These are phyloP conservation scores for Syngnathus scovelli DNA, from an alignment of 2,113 vertebrate genomes.

Conservation along the genomic window DNA sequence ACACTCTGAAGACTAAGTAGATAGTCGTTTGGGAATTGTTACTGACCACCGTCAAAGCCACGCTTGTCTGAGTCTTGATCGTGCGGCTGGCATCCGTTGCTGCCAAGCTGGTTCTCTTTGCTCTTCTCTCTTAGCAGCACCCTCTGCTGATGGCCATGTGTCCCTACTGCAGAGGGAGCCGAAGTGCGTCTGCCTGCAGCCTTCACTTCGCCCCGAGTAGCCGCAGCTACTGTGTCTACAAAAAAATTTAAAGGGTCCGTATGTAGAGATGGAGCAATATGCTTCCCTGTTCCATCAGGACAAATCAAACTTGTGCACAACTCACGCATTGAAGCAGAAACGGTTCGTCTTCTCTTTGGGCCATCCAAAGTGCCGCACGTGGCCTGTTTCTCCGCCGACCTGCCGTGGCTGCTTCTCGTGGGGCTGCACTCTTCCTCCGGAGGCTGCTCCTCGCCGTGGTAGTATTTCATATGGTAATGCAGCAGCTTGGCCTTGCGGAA, in stretches of 20 bases:
- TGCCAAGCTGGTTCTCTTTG: constrained; percentile 74
- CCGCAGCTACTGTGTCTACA: constrained; percentile 53
- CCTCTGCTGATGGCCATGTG: constrained; percentile 65
- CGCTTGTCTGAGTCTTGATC: constrained; percentile 58
- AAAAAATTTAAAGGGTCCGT: neutral
- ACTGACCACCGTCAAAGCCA: constrained; percentile 69
- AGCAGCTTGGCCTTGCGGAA: constrained; percentile 95
- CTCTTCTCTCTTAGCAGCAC: constrained; percentile 72
- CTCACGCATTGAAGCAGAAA: constrained; percentile 85
- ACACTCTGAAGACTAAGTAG: neutral
- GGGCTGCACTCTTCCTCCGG: constrained; percentile 74
- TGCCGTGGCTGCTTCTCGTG: constrained; percentile 79
- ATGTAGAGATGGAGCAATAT: too few species aligned
- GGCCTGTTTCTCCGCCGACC: constrained; percentile 77
- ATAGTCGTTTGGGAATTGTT: neutral
- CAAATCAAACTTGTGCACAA: constrained; percentile 21
- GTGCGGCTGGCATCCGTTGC: constrained; percentile 62
- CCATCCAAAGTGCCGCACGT: constrained; percentile 59
- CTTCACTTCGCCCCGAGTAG: constrained; percentile 62
- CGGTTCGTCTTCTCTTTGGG: constrained; percentile 79
- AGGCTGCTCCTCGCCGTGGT: constrained; percentile 86
- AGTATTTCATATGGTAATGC: constrained; percentile 98
- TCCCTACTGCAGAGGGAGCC: constrained; percentile 65
- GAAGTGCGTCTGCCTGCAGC: constrained; percentile 68
- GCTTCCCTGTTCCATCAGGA: too few species aligned